Base-by-base conservation (phyloP, 2,888 invertebrate genomes). In the Druceiella hillmani region DNA sequence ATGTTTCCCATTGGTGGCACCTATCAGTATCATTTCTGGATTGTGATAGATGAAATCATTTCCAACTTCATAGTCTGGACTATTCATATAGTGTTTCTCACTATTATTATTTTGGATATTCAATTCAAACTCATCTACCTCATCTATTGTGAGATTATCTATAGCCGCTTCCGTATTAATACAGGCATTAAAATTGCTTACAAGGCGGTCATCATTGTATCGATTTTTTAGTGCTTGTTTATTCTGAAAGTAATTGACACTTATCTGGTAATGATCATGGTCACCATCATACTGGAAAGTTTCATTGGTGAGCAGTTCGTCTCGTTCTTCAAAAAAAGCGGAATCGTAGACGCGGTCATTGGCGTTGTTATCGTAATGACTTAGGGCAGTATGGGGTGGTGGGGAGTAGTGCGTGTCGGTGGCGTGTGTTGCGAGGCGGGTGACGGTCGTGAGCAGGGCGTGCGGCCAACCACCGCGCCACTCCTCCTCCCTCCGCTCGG, bases 381-480 rank as follows among this genome's bases (percentile, higher is more conserved):
- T 29, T 36, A 42, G 36, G 47, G 38, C 40, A 40, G 41, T 44
- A 40, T 17, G 38, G 31, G 27, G 24, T 22, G 11, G 53, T 51
- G 59, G 56, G 52, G 59, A 47, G 51, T 62, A 60, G 42, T 47
- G 51, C 64, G 74, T 72, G 74, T 72, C 67, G 66, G 70, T 59
- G 66, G 65, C 62, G 64, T 65, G 64, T 54, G 57, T 41, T 45
- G 51, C 38, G 30, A 39, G 36, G 36, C 16, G 26, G 13, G 15
- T 25, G 36, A 36, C 31, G 64, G 64, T 66, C 65, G 64, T 63
- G 66, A 32, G 44, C 56, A 56, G 63, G 61, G 48, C 64, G 59
- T 34, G 55, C 53, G 51, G 50, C 49, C 41, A 62, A 54, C 29
- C 67, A 68, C 61, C 57, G 54, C 50, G 64, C 62, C 57, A 68